Base-by-base conservation (phyloP, 2,888 invertebrate genomes). In the Scaeva pyrastri region DNA sequence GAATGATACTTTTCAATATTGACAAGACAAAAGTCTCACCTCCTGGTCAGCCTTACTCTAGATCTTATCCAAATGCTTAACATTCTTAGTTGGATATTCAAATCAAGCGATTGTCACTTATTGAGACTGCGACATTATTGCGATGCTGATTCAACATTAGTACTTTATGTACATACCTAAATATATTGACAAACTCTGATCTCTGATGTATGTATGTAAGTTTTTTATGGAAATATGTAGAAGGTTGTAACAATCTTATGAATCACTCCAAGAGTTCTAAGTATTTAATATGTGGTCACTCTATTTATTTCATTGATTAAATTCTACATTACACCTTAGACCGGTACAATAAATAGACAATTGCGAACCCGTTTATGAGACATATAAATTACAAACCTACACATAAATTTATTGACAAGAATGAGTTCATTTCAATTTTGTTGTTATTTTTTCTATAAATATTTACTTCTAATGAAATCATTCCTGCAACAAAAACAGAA, bases 381-480 rank as follows among this genome's bases (percentile, higher is more conserved):
- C 5, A 70, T 64, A 83, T 75, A 79, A 75, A 84, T 84, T 75
- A 55, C 39, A 70, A 71, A 21, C 84, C 84, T 71, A 79, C 84
- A 74, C 26, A 11, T 66, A 58, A 55, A 70, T 60, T 14, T 31
- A 66, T 58, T 66, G 56, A 60, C 66, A 77, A 66, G 39, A 62
- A 19, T 60, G 68, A 74, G 62, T 78, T 62, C 23, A 80, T 68
- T 72, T 68, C 2, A 75, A n/a, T n/a, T 48, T 70, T 58, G 19
- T 58, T 19, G 39, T 39, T 52, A 39, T 7, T 36, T 6, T 11
- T 16, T 3, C 55, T 23, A n/a, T 0, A 48, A 56, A 64, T 84
- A 60, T 7, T 31, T 7, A 4, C 1, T 31, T 31, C 6, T 75
- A 85, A 62, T 80, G 80, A 80, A 85, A 80, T 85, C 79, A 80